Evolutionary conservation across 2,797 vertebrate species (phyloP).

Genomic region (Amniataba percoides): DNA sequence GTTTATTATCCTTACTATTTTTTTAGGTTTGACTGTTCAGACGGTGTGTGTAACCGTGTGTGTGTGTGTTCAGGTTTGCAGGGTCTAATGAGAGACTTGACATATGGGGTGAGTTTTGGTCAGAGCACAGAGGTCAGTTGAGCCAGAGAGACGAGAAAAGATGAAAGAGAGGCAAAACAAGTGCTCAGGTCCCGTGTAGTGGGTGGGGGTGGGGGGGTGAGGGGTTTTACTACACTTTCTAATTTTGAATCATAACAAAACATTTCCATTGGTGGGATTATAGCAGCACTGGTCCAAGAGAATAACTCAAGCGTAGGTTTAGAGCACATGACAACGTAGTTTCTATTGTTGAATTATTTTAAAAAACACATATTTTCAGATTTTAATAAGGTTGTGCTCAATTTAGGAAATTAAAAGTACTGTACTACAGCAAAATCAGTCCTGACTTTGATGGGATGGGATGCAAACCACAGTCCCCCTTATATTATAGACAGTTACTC

Average conservation of each 20-base stretch:
- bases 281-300: not conserved
- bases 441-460: not conserved
- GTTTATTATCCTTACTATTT: not conserved
- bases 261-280: constrained; percentile 3
- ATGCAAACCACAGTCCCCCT: not conserved
- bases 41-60: not conserved
- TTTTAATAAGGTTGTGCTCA: not conserved
- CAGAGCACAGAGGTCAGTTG: constrained; percentile 57
- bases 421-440: not conserved
- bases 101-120: constrained; percentile 50
- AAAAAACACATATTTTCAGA: not conserved
- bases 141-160: constrained; percentile 46
- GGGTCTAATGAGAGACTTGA: constrained; percentile 57
- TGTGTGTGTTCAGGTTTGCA: constrained; percentile 17
- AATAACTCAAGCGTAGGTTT: not conserved
- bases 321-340: not conserved
- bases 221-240: no score
- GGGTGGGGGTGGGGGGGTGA: constrained; percentile 12
- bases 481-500: not conserved
- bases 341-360: not conserved
- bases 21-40: constrained; percentile 5
- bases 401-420: not conserved
- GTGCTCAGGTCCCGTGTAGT: constrained; percentile 30
- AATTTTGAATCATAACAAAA: constrained; percentile 55
- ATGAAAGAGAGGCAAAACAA: constrained; percentile 68